Percentiles rank a stretch among this genome's conserved stretches.
Conservation (phyloP, 2,888 invertebrate genomes). For the Netelia virgata region DNA sequence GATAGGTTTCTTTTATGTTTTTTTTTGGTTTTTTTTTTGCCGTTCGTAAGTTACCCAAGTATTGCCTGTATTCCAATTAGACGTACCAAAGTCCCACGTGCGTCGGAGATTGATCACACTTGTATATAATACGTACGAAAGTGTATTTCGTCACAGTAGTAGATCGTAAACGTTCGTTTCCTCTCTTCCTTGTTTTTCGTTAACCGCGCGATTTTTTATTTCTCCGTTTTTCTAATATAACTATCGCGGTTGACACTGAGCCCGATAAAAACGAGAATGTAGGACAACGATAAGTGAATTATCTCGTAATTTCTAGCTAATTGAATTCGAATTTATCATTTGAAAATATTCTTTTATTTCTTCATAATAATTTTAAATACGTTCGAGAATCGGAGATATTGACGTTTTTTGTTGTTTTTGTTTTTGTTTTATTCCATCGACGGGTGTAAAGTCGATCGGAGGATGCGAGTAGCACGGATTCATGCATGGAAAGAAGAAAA, state of each 20-base stretch:
- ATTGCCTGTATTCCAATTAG: constrained; percentile 74
- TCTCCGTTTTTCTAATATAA: not conserved
- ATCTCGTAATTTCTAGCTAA: constrained; percentile 16
- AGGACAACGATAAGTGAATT: constrained; percentile 12
- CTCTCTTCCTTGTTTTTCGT: constrained; percentile 37
- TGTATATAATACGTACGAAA: constrained; percentile 77
- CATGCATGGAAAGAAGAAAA: not conserved
- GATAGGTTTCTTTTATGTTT: constrained; percentile 65
- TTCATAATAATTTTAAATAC: constrained; percentile 4
- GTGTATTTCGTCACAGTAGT: constrained; percentile 68
- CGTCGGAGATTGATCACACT: constrained; percentile 70
- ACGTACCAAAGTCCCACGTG: constrained; percentile 72
- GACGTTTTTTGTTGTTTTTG: constrained; percentile 6
- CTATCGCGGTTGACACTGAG: constrained; percentile 16
- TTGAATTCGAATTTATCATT: not conserved
- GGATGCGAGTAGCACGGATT: not conserved
- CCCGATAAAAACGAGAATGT: not conserved
- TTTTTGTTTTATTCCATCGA: constrained; percentile 10
- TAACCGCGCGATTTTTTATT: constrained; percentile 46
- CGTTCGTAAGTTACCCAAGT: constrained; percentile 71
- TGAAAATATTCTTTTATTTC: constrained; percentile 31
- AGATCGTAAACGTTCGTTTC: constrained; percentile 50
- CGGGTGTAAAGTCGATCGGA: constrained; percentile 68
- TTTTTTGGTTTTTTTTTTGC: constrained; percentile 72
- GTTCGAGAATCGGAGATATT: not conserved